A percentile compares a stretch with the other conserved stretches of the same genome.
Evolutionary conservation across 92 coral and sea anemone genomes (phyloP).

Genomic region (Zoanthus gigantus): DNA sequence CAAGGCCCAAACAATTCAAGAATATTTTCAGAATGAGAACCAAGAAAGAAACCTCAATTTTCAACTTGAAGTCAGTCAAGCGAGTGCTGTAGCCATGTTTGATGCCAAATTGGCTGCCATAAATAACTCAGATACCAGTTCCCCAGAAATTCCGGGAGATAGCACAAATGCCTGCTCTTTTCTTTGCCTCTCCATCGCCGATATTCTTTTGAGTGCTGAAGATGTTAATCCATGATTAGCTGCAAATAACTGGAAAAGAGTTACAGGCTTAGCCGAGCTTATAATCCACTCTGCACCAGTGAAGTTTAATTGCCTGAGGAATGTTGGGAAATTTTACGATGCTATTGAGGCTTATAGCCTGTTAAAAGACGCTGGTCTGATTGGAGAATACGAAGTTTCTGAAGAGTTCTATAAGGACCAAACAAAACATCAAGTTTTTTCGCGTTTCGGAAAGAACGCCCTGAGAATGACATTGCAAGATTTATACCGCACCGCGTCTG

Average conservation of each 20-base stretch:
- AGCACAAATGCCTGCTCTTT: slow-evolving; percentile 21
- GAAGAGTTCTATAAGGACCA: slow-evolving; percentile 6
- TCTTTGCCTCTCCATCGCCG: slow-evolving; percentile 14
- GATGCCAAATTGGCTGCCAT: slow-evolving; percentile 22
- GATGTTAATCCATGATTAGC: background rate
- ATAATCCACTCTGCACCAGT: slow-evolving; percentile 4
- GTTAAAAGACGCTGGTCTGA: background rate
- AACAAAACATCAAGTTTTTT: background rate
- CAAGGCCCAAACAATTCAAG: slow-evolving; percentile 9
- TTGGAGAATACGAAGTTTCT: background rate
- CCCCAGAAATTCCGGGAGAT: background rate
- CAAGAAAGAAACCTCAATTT: background rate
- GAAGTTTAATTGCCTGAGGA: slow-evolving; percentile 1
- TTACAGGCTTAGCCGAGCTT: background rate
- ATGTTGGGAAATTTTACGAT: background rate
- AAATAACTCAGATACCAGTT: background rate
- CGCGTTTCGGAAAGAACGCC: slow-evolving; percentile 6
- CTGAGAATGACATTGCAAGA: background rate
- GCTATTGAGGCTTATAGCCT: background rate
- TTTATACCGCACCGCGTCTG: background rate
- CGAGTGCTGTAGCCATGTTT: slow-evolving; percentile 6
- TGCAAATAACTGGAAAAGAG: background rate
- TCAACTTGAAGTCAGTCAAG: slow-evolving; percentile 10
- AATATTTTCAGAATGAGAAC: slow-evolving; percentile 10
- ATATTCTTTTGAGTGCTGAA: background rate